phyloP scores from a whole-genome alignment of 1,140 invertebrate genomes.

The Batillaria attramentaria region DNA sequence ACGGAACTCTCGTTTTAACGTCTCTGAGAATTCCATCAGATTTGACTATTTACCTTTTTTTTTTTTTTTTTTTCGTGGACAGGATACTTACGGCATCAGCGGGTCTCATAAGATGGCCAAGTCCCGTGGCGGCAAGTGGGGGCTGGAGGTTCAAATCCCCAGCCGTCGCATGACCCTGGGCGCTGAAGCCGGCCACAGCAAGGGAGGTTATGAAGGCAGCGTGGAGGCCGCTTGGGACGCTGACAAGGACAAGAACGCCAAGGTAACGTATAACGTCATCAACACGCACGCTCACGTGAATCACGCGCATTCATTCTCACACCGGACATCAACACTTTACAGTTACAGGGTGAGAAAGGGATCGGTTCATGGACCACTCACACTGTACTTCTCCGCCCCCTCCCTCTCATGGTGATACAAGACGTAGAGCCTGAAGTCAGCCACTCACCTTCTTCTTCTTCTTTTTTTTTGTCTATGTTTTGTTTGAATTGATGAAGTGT shows the following conservation, averaged over 20 bases:
- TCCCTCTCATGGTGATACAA: no score
- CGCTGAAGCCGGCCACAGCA: slow-evolving; percentile 37
- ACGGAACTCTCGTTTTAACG: no score
- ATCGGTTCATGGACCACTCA: no score
- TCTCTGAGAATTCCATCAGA: no score
- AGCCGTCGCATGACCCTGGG: slow-evolving; percentile 36
- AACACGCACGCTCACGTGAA: slow-evolving; percentile 19
- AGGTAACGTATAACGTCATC: slow-evolving; percentile 32
- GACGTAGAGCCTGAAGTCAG: no score
- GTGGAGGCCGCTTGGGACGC: slow-evolving; percentile 55
- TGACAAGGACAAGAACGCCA: slow-evolving; percentile 49
- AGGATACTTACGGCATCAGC: slow-evolving; percentile 31
- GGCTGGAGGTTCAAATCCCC: slow-evolving; percentile 39
- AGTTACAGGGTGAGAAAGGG: no score
- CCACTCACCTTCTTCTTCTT: no score
- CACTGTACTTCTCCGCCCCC: no score
- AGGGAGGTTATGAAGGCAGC: slow-evolving; percentile 37
- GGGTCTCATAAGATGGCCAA: slow-evolving; percentile 30
- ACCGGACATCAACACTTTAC: background rate
- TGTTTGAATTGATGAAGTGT: no score
- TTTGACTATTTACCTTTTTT: no score
- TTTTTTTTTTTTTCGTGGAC: no score
- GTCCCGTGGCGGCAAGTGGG: slow-evolving; percentile 18
- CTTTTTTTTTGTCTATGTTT: no score
- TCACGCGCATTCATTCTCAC: background rate